Evolutionary conservation across 2,113 vertebrate species (phyloP), one percentile per base, ranked within the genome.

Genomic region (Pteruthius melanotis): DNA sequence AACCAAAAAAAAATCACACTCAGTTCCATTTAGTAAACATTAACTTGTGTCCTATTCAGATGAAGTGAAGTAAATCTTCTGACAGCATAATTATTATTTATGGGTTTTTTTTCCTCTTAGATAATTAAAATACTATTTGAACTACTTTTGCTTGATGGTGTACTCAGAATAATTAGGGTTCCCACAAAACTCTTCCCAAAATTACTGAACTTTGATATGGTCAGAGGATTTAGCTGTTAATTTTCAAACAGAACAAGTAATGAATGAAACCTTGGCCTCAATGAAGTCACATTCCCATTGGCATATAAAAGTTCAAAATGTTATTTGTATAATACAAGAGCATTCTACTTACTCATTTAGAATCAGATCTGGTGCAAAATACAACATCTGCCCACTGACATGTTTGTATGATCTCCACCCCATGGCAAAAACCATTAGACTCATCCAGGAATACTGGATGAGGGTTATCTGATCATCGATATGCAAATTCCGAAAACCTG

Each of bases 361-460:
- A 89, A 99, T 96, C 86, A 99, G 96, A 96, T 99, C 99, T 49
- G 99, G 99, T 50, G 99, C 99, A 97, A 99, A 99, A 97, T 99
- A 99, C 3, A 99, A 93, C 98, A 98, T 99, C 97, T 99, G 99
- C 39, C 98, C 98, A 91, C 98, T 98, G 97, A 99, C 99, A 3
- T 99, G 99, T 87, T 99, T 99, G 95, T 99, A 99, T 57, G 99
- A 99, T 83, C 99, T 98, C 99, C 99, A 99, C 7, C 99, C 99
- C 61, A 99, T 97, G 3, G 99, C 98, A 95, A 99, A 99, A 74
- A 99, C 98, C 99, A 99, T 99, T 64, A 99, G 95, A 95, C 99
- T 99, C 99, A 99, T 99, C 99, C 99, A 99, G 7, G 99, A 99
- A 95, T 99, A 99, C 89, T 99, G 99, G 89, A 99, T 99, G n/a